Evolutionary conservation across 2,113 vertebrate genomes (phyloP).

Genomic region (Eublepharis macularius): DNA sequence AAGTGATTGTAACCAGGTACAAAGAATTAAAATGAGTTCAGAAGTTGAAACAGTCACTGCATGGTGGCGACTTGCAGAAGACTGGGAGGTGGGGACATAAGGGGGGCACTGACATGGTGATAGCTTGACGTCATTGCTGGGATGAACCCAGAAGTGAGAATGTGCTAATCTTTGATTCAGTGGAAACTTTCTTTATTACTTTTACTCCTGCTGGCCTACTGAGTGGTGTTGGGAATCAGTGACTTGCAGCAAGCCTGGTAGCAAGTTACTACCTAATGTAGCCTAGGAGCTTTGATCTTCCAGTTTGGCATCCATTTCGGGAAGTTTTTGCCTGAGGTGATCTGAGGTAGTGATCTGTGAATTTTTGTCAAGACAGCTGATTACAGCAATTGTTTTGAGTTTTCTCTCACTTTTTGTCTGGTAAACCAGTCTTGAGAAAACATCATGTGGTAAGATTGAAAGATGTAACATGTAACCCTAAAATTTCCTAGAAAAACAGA

Average conservation of each 20-base stretch:
- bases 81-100: too few relatives aligned
- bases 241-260: too few relatives aligned
- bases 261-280: background rate
- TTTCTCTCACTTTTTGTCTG: background rate
- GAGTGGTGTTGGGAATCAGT: too few relatives aligned
- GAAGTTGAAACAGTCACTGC: background rate
- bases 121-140: too few relatives aligned
- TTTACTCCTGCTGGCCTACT: too few relatives aligned
- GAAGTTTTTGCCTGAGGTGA: background rate
- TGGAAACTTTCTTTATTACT: too few relatives aligned
- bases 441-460: background rate
- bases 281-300: background rate
- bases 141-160: too few relatives aligned
- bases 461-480: background rate
- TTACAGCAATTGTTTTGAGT: background rate
- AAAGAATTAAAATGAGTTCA: background rate
- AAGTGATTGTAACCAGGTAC: background rate
- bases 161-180: too few relatives aligned
- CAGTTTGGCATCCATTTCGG: background rate
- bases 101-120: too few relatives aligned
- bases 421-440: background rate
- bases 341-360: background rate
- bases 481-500: background rate
- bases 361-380: background rate
- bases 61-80: too few relatives aligned